These are phyloP conservation scores for Gymnopithys bicolor DNA, from an alignment of 2,797 vertebrate species.

Conservation along the genomic window DNA sequence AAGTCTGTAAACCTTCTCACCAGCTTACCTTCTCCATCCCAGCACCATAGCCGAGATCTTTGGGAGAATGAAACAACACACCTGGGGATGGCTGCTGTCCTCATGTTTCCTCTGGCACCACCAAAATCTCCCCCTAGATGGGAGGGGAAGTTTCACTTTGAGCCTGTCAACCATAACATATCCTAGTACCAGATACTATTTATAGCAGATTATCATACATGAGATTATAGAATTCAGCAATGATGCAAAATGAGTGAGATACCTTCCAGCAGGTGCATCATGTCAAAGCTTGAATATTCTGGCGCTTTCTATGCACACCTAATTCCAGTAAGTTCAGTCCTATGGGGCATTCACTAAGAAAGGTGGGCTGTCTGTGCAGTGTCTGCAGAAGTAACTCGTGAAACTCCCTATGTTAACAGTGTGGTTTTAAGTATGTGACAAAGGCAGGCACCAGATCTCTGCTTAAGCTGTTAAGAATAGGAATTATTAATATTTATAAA, in stretches of 20 bases:
- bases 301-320: not conserved
- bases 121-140: not conserved
- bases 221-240: not conserved
- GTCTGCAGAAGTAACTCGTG: not conserved
- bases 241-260: rapidly evolving
- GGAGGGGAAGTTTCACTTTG: not conserved
- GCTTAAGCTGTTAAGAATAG: not conserved
- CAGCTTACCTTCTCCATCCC: not conserved
- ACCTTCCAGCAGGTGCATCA: not conserved
- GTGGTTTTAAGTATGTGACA: not conserved
- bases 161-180: not conserved
- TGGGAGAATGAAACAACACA: not conserved
- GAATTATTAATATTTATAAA: not conserved
- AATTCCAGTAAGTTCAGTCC: not conserved
- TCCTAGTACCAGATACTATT: not conserved
- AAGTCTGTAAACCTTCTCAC: rapidly evolving
- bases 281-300: not conserved
- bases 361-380: not conserved
- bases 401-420: not conserved
- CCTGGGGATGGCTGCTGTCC: not conserved
- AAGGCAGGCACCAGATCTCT: not conserved
- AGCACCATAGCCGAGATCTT: not conserved
- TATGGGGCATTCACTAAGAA: not conserved
- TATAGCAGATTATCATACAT: not conserved
- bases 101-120: not conserved